Base-by-base conservation (phyloP, 2,113 vertebrate genomes). In the Chaetorhynchus papuensis region DNA sequence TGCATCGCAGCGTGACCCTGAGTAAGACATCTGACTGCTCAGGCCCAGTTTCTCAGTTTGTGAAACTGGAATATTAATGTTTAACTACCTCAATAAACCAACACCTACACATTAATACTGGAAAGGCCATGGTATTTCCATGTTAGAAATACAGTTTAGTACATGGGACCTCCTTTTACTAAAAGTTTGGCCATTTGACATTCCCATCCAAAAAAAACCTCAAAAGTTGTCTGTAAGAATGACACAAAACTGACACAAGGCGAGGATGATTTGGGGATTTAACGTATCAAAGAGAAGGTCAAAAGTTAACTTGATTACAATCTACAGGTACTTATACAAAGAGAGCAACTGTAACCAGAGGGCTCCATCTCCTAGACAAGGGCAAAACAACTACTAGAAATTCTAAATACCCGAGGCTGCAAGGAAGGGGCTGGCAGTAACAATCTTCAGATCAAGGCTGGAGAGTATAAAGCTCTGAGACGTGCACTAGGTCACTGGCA, bases 271-370 rank as follows among this genome's bases (percentile, higher is more conserved):
- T n/a, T 86, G 16, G 33, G 76, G 56, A 89, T 94, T 94, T 94
- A 80, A 90, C 1, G n/a, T 92, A 96, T 86, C 79, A 92, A 80
- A 90, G 54, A 69, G 26, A 87, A 91, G 94, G 92, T 89, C 79
- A 94, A 74, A 94, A 93, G 86, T 90, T 90, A 92, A 78, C 93
- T 89, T 81, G 90, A 92, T 97, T 47, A 47, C 68, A 81, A 93
- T 96, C 95, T 95, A 78, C 56, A 86, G 39, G 59, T 86, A 89
- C 33, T 61, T 66, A 69, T 6, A 93, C 82, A 77, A 65, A 63
- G 69, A 82, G 11, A 81, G 14, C 15, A 63, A 30, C 53, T 86
- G 6, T 90, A 74, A 94, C 88, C 81, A 70, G 59, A 81, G 39
- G 88, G 83, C 64, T 94, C 63, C 47, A 44, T 83, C 68, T 74